Base-by-base conservation (phyloP, 2,113 vertebrate species). In the Butastur rufipennis region DNA sequence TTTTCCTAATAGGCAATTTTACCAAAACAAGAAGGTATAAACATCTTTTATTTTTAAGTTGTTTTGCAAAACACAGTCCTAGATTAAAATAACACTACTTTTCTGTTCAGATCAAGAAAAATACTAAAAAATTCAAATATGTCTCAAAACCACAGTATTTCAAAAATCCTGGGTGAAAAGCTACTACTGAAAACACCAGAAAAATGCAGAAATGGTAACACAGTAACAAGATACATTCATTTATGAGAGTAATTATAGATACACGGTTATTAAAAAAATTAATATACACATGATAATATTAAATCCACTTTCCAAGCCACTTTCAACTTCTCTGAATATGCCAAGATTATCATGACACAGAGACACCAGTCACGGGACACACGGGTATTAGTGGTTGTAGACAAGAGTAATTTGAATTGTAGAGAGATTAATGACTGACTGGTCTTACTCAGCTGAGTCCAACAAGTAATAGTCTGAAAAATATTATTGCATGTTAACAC, bases 251-350 rank as follows among this genome's bases (percentile, higher is more conserved):
- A 38, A 68, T 43, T 70, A 38, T 70, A 62, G 42, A 66, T 3
- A 58, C 0, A 16, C 0, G 1, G 22, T 20, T 43, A n/a, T 22
- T 59, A 22, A 12, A 11, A 53, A 40, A 25, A 26, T 10, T 9
- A 42, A 36, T 61, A 29, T 20, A 62, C 3, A 42, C 9, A 59
- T 15, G 2, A 63, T 45, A 65, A 26, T 13, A 87, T 21, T 14
- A 73, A 56, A 95, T 23, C 7, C 2, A 13, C 20, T 53, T 84
- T 65, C 27, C 68, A 87, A 63, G 34, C 29, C 4, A 13, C 45
- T 63, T 86, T 72, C 16, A 38, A 16, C 32, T 38, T 32, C 40
- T 68, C 84, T 73, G 63, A 77, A 38, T 1, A 5, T 7, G 31
- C 7, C 77, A 81, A 36, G 26, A 32, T n/a, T 31, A 50, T 36